Conservation (phyloP, 2,888 invertebrate species). For the Lepeophtheirus nordmannii region DNA sequence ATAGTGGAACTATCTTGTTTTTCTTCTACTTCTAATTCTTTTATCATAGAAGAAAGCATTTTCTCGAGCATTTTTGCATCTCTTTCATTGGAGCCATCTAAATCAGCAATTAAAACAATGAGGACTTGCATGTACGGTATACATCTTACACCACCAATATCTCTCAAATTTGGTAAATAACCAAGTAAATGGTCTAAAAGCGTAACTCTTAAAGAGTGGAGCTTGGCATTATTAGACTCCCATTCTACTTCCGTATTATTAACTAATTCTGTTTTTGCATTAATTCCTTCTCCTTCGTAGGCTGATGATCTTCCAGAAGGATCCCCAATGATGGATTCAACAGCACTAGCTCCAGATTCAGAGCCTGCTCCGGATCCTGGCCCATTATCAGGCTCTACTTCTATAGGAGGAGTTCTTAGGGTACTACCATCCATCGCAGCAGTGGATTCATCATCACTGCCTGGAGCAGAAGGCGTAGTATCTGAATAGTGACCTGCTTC, state of each 20-base stretch:
- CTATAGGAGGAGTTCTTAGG: slow-evolving; percentile 64
- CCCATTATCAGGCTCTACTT: slow-evolving; percentile 35
- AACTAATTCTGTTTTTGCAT: slow-evolving; percentile 35
- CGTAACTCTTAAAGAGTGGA: slow-evolving; percentile 52
- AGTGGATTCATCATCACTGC: slow-evolving; percentile 85
- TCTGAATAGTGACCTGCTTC: slow-evolving; percentile 51
- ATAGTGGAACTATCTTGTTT: slow-evolving; percentile 27
- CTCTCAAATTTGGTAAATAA: slow-evolving; percentile 56
- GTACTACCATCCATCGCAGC: slow-evolving; percentile 85
- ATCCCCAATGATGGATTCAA: slow-evolving; percentile 40
- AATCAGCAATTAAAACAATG: slow-evolving; percentile 70
- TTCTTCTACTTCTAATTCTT: slow-evolving; percentile 33
- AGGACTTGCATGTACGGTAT: slow-evolving; percentile 84
- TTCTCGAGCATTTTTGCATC: slow-evolving; percentile 61
- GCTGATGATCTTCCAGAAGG: slow-evolving; percentile 26
- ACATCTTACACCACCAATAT: slow-evolving; percentile 63
- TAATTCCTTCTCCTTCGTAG: slow-evolving; percentile 29
- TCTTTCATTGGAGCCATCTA: slow-evolving; percentile 65
- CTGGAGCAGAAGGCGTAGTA: slow-evolving; percentile 66
- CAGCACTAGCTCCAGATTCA: slow-evolving; percentile 79
- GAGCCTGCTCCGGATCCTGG: slow-evolving; percentile 43
- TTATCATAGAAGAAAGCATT: slow-evolving; percentile 53
- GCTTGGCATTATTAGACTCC: slow-evolving; percentile 28
- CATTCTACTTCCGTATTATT: slow-evolving; percentile 25
- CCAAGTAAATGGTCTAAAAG: slow-evolving; percentile 59